phyloP scores from a whole-genome alignment of 2,113 vertebrate genomes.

The Sturnira hondurensis region DNA sequence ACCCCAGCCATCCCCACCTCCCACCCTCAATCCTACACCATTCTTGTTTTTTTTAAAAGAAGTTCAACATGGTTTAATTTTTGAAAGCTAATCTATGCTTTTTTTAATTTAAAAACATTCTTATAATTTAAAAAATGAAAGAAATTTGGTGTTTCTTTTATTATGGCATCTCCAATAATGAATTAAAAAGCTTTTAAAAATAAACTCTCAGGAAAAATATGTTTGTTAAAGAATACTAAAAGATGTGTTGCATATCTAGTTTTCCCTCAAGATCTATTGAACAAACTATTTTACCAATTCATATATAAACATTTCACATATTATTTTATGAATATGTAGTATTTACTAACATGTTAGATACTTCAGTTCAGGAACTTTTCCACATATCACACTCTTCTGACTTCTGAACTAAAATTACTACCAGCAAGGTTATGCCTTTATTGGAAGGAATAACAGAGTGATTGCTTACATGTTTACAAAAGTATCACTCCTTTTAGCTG shows the following conservation, averaged over 20 bases:
- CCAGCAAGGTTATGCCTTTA: background rate
- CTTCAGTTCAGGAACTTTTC: background rate
- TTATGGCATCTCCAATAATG: background rate
- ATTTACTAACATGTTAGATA: background rate
- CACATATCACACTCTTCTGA: background rate
- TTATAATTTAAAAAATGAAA: background rate
- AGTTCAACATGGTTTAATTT: too few relatives aligned
- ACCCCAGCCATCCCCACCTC: too few relatives aligned
- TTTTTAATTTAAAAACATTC: too few relatives aligned
- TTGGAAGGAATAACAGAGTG: background rate
- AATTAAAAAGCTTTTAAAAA: background rate
- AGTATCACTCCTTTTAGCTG: background rate
- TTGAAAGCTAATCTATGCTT: too few relatives aligned
- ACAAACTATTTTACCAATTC: background rate
- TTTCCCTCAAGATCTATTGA: background rate
- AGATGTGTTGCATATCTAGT: background rate
- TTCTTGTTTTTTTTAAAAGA: too few relatives aligned
- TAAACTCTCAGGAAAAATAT: background rate
- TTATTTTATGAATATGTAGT: background rate
- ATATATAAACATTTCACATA: background rate
- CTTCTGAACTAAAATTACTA: background rate
- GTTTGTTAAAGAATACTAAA: background rate
- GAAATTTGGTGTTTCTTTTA: background rate
- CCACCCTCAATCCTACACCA: too few relatives aligned
- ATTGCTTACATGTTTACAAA: background rate